phyloP scores from a whole-genome alignment of 2,113 vertebrate genomes.

The Noctilio leporinus region DNA sequence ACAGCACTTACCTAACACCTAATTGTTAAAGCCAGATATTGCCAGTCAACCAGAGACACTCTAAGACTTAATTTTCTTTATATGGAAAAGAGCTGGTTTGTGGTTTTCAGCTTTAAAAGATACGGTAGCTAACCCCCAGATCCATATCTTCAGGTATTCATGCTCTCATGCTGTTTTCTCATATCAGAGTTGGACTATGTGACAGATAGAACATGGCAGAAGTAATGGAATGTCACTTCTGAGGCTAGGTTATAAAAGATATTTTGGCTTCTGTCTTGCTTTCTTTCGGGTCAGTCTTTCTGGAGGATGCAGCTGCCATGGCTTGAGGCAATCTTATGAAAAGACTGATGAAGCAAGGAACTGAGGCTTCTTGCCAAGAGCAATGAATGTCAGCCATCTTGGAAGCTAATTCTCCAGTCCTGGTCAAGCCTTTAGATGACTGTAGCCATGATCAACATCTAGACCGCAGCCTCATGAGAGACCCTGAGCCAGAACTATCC shows the following conservation, averaged over 20 bases:
- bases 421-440: background rate
- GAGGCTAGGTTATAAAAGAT: background rate
- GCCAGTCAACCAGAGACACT: background rate
- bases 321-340: background rate
- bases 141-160: background rate
- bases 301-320: background rate
- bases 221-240: background rate
- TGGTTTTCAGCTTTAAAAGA: background rate
- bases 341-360: background rate
- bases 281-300: background rate
- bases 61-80: background rate
- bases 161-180: background rate
- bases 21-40: background rate
- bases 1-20: background rate
- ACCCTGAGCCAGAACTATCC: background rate
- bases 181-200: background rate
- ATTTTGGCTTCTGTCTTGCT: background rate
- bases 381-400: background rate
- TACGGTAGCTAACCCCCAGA: background rate
- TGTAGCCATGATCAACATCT: background rate
- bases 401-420: background rate
- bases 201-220: background rate
- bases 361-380: background rate
- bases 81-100: background rate
- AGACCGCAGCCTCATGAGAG: background rate